phyloP scores from a whole-genome alignment of 1,140 invertebrate species.

The Orchestia grillus region DNA sequence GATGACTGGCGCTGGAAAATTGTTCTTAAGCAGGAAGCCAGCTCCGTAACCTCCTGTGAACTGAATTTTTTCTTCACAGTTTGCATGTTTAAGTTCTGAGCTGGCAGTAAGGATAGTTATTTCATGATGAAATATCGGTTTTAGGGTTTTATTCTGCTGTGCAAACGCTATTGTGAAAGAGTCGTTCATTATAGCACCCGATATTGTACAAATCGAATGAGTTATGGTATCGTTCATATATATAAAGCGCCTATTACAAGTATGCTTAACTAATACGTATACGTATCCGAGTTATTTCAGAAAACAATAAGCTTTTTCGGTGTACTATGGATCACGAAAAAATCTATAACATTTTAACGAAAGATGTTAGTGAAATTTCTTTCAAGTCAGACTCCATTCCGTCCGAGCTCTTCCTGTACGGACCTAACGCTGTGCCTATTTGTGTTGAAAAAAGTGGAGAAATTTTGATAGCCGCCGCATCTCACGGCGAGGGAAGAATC shows the following conservation, averaged over 20 bases:
- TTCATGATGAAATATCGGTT: not conserved
- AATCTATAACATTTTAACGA: not conserved
- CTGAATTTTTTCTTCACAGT: too few relatives aligned
- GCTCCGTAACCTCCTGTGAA: too few relatives aligned
- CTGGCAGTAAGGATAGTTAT: too few relatives aligned
- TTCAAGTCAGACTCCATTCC: not conserved
- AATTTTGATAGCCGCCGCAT: not conserved
- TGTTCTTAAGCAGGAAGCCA: too few relatives aligned
- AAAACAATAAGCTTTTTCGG: not conserved
- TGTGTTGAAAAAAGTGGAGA: not conserved
- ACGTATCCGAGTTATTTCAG: not conserved
- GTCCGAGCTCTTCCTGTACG: not conserved
- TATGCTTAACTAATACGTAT: not conserved
- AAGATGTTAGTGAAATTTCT: not conserved
- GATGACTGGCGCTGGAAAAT: too few relatives aligned
- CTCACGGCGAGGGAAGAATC: not conserved
- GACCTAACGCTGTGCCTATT: not conserved
- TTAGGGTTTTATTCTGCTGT: not conserved
- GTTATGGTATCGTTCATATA: not conserved
- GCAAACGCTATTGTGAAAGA: not conserved
- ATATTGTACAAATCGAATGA: too few relatives aligned
- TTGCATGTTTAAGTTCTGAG: too few relatives aligned
- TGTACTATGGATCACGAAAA: not conserved
- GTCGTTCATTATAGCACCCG: not conserved
- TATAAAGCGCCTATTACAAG: not conserved